Evolutionary conservation across 2,113 vertebrate species (phyloP).

Genomic region (Himantopus leucocephalus): DNA sequence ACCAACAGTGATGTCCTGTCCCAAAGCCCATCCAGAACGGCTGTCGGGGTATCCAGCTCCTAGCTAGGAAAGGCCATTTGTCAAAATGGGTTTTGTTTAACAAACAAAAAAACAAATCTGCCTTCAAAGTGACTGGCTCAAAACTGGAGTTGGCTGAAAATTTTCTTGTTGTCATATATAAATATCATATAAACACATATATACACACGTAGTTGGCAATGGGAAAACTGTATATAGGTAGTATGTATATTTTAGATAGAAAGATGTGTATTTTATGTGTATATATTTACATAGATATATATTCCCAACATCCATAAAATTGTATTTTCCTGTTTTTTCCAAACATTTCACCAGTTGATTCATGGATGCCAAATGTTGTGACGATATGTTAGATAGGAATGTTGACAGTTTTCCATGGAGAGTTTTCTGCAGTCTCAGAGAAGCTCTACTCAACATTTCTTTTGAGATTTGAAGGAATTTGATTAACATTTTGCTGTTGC

Average conservation of each 20-base stretch:
- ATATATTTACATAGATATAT: background rate
- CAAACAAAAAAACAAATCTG: background rate
- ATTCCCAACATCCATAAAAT: background rate
- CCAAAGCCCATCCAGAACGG: background rate
- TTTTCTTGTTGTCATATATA: background rate
- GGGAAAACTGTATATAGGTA: background rate
- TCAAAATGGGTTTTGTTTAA: background rate
- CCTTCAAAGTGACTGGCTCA: background rate
- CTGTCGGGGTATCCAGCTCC: background rate
- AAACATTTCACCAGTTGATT: background rate
- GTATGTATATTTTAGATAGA: background rate
- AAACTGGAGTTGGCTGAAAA: background rate
- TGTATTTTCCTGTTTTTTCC: background rate
- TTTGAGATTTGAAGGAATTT: background rate
- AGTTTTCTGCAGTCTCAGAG: background rate
- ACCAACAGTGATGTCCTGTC: background rate
- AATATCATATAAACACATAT: background rate
- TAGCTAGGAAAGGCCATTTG: background rate
- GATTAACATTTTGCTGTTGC: constrained; percentile 38
- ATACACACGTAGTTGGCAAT: background rate
- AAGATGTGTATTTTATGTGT: background rate
- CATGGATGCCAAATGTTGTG: constrained; percentile 23
- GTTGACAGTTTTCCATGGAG: background rate
- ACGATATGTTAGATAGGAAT: background rate
- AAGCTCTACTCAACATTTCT: background rate